Evolutionary conservation across 2,888 invertebrate species (phyloP), one percentile per base, ranked within the genome.

Genomic region (Sturmia bella): DNA sequence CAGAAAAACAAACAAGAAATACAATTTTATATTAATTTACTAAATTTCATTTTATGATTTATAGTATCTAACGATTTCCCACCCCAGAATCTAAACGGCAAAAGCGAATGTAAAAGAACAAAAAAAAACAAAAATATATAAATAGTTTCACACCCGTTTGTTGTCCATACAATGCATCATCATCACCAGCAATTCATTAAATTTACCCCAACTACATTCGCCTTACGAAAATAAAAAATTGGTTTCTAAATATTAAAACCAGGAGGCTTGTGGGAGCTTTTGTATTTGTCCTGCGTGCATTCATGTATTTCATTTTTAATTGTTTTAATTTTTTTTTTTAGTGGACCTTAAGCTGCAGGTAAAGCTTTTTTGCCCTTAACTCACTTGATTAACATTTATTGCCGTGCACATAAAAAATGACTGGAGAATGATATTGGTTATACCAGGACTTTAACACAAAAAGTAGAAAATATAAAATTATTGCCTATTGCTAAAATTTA

Each of bases 21-120:
- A 76, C 41, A 77, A 77, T 80, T 76, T 75, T 74, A 68, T 79
- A 77, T 75, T 80, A 74, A 84, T 79, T 76, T 70, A 74, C 66
- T 74, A 72, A 84, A 76, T 52, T 69, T 61, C 63, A 54, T 77
- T 72, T 80, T 80, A 80, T 77, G 81, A 84, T 82, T 81, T 82
- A 77, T 80, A 48, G 50, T 21, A n/a, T n/a, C n/a, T n/a, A 59
- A 32, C 83, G 73, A 70, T 84, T 78, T 76, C 78, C 61, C 48
- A 61, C 54, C 48, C 66, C 54, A 54, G 59, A 68, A 75, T 64
- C 66, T 73, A 63, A 78, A 75, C 66, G 27, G 27, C 27, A 27
- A 3, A 63, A 69, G 27, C 17, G 4, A 12, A 76, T 69, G 45
- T 57, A 48, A 17, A 50, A 79, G 15, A 69, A 43, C 2, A 48